phyloP scores from a whole-genome alignment of 2,797 vertebrate species.

The Ceyx erithaca region DNA sequence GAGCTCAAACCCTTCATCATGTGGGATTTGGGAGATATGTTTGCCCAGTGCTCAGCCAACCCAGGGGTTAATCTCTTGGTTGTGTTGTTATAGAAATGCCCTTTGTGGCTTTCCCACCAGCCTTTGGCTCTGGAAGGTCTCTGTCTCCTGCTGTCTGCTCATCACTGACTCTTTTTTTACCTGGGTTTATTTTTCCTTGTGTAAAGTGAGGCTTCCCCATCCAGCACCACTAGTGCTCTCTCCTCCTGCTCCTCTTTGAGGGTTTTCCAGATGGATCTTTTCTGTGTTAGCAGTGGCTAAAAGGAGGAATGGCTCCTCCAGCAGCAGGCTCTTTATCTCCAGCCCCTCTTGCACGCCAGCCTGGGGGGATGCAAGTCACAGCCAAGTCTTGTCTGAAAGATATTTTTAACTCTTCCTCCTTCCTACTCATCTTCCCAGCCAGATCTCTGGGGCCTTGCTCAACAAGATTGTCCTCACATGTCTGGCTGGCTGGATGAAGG shows the following conservation, averaged over 20 bases:
- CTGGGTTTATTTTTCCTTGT: too few relatives aligned
- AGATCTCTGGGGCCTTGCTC: background rate
- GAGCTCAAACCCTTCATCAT: background rate
- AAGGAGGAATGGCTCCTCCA: background rate
- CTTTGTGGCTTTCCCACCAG: background rate
- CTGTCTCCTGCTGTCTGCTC: background rate
- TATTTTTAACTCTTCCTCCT: slow-evolving; percentile 12
- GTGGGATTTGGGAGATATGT: slow-evolving; percentile 4
- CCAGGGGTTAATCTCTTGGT: background rate
- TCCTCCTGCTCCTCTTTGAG: background rate
- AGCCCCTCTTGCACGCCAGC: accelerated
- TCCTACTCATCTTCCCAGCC: background rate
- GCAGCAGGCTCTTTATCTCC: background rate
- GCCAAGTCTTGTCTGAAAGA: background rate
- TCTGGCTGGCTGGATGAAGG: background rate
- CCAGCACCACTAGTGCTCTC: background rate
- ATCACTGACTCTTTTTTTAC: background rate
- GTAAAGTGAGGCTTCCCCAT: background rate
- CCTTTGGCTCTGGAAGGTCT: background rate
- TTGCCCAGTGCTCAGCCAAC: background rate
- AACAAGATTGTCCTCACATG: accelerated
- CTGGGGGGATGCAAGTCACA: accelerated
- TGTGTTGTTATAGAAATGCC: background rate
- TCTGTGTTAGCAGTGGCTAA: accelerated
- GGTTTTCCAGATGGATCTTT: background rate